phyloP scores from a whole-genome alignment of 1,140 invertebrate species.

The Limonius californicus region DNA sequence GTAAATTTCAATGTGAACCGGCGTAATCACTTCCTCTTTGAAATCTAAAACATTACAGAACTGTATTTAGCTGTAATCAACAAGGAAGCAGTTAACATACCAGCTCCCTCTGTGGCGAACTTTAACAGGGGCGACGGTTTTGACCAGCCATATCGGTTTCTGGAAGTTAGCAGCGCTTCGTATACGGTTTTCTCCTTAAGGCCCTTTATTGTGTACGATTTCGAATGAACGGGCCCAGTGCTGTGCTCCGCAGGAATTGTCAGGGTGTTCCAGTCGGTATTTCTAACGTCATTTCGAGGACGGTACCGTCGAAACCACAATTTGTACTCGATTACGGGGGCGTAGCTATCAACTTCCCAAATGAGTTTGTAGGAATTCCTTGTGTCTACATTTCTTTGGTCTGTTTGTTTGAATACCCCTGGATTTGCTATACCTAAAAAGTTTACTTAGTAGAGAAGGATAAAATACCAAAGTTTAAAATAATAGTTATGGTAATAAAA shows the following conservation, averaged over 20 bases:
- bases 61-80: too few relatives aligned
- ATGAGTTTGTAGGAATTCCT: conserved; percentile 60
- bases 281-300: conserved; percentile 44
- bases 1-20: conserved; percentile 32
- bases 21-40: conserved; percentile 41
- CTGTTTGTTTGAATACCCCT: conserved; percentile 56
- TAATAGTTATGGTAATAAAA: too few relatives aligned
- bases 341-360: conserved; percentile 75
- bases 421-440: conserved; percentile 59
- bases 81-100: too few relatives aligned
- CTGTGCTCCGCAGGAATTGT: conserved; percentile 63
- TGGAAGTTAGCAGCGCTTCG: conserved; percentile 64
- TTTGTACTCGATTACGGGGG: conserved; percentile 67
- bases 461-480: too few relatives aligned
- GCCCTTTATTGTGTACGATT: conserved; percentile 63
- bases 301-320: conserved; percentile 58
- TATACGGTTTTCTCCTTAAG: conserved; percentile 63
- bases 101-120: conserved; percentile 61
- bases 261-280: conserved; percentile 60
- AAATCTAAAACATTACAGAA: too few relatives aligned
- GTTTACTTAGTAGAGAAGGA: too few relatives aligned
- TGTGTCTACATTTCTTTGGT: conserved; percentile 40
- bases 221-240: conserved; percentile 61
- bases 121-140: conserved; percentile 59
- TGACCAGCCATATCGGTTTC: conserved; percentile 70